Evolutionary conservation across 2,113 vertebrate genomes (phyloP).

Genomic region (Thryonomys swinderianus): DNA sequence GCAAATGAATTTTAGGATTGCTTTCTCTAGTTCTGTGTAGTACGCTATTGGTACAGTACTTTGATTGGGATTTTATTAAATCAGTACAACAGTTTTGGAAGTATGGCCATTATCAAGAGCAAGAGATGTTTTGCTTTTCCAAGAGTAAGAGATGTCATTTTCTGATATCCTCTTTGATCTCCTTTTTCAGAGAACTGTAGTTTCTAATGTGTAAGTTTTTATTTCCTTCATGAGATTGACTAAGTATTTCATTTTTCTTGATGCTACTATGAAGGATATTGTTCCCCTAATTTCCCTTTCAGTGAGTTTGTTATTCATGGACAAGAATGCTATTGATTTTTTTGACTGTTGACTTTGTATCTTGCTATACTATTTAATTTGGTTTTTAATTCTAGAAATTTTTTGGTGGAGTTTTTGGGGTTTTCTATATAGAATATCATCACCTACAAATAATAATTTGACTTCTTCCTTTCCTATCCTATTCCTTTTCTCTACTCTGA

Average conservation of each 20-base stretch:
- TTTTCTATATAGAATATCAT: not conserved
- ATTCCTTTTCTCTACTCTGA: not conserved
- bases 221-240: not conserved
- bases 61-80: not conserved
- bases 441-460: not conserved
- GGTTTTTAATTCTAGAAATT: not conserved
- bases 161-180: not conserved
- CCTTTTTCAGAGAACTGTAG: not conserved
- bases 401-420: not conserved
- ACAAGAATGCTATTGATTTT: not conserved
- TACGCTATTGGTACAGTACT: not conserved
- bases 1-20: not conserved
- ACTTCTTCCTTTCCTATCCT: not conserved
- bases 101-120: not conserved
- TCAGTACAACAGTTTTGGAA: not conserved
- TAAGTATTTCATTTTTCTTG: not conserved
- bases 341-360: not conserved
- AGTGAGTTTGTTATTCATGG: not conserved
- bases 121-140: not conserved
- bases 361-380: not conserved
- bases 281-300: not conserved
- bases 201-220: not conserved
- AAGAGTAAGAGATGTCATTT: not conserved
- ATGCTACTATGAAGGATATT: not conserved
- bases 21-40: not conserved